Evolutionary conservation across 2,797 vertebrate genomes (phyloP), one percentile per base, ranked within the genome.

Genomic region (Fundulus diaphanus): DNA sequence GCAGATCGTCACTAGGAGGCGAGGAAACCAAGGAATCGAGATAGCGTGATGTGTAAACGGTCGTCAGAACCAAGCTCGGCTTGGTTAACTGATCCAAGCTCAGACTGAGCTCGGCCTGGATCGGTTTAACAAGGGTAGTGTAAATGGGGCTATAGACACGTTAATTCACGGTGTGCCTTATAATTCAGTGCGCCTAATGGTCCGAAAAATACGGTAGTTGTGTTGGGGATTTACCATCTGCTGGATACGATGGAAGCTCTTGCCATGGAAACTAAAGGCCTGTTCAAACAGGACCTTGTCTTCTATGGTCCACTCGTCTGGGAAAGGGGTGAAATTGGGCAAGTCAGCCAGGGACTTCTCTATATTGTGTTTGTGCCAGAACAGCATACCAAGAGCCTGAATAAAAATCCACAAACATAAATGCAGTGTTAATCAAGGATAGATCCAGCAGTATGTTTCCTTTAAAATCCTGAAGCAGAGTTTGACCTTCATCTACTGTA

Each of bases 281-380:
- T 99, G 98, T 66, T 99, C 98, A 87, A 99, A 99, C 29, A 99
- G 93, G 79, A 99, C 98, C 91, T 98, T 98, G 93, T 99, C 98
- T 95, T 99, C 98, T 85, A 99, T 98, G 0, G 97, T 99, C 98
- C 98, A 99, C 93, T 99, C 98, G 83, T 99, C 98, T 9, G 98
- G 98, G 86, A 99, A 99, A 61, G 98, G 98, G 3, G 98, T 99
- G 93, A 99, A 99, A 93, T 99, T 99, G 0, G 98, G 97, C 61
- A 99, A 96, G 91, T 99, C 98, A 2, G 97, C 98, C 82, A 99
- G 95, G 78, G 98, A 99, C 93, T 97, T 98, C 94, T 99, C 98
- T 52, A 99, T 98, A 93, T 98, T 98, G 95, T 99, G 98, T 83
- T 99, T 99, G 92, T 99, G 98, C 98, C 98, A 99, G 94, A 99